Conservation (phyloP, 2,113 vertebrate species). For the Elgaria multicarinata region DNA sequence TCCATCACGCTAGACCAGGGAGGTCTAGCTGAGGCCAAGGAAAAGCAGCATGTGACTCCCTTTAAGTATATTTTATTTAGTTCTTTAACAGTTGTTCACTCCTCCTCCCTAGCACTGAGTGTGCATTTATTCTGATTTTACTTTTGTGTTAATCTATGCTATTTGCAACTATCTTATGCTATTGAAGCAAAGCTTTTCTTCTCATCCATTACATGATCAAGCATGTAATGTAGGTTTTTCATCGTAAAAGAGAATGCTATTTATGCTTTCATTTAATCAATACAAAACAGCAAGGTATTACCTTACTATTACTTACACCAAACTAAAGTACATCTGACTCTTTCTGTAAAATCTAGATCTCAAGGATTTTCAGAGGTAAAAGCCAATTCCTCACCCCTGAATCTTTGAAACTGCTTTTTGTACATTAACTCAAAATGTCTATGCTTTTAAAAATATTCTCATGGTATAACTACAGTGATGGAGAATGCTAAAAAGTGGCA, state of each 20-base stretch:
- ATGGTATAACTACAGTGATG: background rate
- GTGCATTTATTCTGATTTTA: background rate
- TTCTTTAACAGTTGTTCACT: background rate
- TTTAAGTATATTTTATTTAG: background rate
- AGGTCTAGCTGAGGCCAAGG: too few species aligned
- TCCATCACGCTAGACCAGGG: too few species aligned
- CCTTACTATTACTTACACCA: background rate
- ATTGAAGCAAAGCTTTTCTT: background rate
- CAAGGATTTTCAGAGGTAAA: background rate
- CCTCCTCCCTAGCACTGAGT: background rate
- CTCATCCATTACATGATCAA: background rate
- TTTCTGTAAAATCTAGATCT: constrained; percentile 7
- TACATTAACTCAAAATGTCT: constrained; percentile 7
- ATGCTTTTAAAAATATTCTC: constrained; percentile 4
- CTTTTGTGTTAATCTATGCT: background rate
- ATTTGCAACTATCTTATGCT: background rate
- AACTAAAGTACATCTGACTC: constrained; percentile 5
- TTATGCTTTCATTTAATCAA: background rate
- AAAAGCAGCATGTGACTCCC: background rate
- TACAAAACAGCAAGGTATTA: background rate
- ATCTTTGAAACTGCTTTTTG: background rate
- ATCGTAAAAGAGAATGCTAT: background rate
- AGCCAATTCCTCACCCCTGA: background rate
- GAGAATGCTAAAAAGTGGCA: constrained; percentile 7
- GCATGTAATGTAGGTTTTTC: background rate